phyloP scores from a whole-genome alignment of 2,113 vertebrate species.

The Cavia aperea region DNA sequence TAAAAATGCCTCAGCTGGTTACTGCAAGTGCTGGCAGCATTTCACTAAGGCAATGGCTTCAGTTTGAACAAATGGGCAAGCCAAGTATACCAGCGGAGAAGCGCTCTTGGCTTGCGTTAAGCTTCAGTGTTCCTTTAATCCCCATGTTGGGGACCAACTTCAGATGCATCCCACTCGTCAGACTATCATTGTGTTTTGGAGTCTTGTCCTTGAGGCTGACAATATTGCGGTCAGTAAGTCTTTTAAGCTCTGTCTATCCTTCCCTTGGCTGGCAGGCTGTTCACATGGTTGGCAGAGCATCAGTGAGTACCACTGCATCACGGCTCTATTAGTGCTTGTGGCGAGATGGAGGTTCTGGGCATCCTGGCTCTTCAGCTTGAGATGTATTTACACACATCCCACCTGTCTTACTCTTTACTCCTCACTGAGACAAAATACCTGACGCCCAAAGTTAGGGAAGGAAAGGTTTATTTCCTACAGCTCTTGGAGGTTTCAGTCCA shows the following conservation, averaged over 20 bases:
- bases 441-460: too few relatives aligned
- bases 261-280: not conserved
- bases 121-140: not conserved
- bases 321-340: not conserved
- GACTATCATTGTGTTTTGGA: not conserved
- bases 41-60: not conserved
- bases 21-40: not conserved
- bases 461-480: too few relatives aligned
- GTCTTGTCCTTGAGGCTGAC: not conserved
- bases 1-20: not conserved
- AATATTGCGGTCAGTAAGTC: too few relatives aligned
- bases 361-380: not conserved
- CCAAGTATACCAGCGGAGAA: not conserved
- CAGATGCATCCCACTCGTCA: not conserved
- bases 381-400: not conserved
- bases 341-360: not conserved
- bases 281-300: not conserved
- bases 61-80: not conserved
- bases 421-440: too few relatives aligned
- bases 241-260: not conserved
- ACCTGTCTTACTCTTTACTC: not conserved
- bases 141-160: not conserved
- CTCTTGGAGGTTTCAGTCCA: too few relatives aligned
- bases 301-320: not conserved
- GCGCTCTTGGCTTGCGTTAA: not conserved